Base-by-base conservation (phyloP, 2,113 vertebrate genomes). In the Nothobranchius furzeri region DNA sequence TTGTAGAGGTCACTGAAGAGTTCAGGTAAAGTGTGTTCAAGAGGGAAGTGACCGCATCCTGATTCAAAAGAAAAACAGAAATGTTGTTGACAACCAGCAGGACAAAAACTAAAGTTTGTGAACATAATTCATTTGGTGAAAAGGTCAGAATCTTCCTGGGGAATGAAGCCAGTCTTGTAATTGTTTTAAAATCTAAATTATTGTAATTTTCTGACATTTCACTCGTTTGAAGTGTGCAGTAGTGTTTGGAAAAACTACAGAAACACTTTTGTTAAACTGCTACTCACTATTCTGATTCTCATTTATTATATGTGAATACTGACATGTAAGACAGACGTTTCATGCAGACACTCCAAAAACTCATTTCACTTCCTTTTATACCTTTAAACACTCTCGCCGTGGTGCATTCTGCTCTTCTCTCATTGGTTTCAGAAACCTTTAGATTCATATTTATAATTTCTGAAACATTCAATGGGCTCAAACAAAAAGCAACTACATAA, bases 341-440 rank as follows among this genome's bases (percentile, higher is more conserved):
- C 83, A 82, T 79, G 79, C 83, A 87, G 68, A 88, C 64, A 76
- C 61, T 40, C 50, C 70, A 74, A 64, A 68, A 63, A 76, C 35
- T 14, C 60, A 67, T 62, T 60, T 74, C 61, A 60, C 2, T 72
- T 64, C 55, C 35, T 74, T 79, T 46, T 45, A 17, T 37, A 57
- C 20, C 45, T 49, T 69, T 54, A 75, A 73, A 65, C 68, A 75
- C 49, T 40, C 42, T 63, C 66, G 70, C 51, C 25, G 30, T 42
- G 57, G 60, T 46, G 17, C 59, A 17, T 20, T 62, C 37, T 35
- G 45, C 48, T 51, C 20, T n/a, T 8, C 60, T 69, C 30, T 14
- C 20, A 42, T 60, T 60, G 45, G 53, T 60, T 62, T 64, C 63
- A 55, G 35, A 45, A 49, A 52, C 57, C 51, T 68, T 12, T 45